Evolutionary conservation across 2,888 invertebrate species (phyloP), one percentile per base, ranked within the genome.

Genomic region (Drosophila atripex): DNA sequence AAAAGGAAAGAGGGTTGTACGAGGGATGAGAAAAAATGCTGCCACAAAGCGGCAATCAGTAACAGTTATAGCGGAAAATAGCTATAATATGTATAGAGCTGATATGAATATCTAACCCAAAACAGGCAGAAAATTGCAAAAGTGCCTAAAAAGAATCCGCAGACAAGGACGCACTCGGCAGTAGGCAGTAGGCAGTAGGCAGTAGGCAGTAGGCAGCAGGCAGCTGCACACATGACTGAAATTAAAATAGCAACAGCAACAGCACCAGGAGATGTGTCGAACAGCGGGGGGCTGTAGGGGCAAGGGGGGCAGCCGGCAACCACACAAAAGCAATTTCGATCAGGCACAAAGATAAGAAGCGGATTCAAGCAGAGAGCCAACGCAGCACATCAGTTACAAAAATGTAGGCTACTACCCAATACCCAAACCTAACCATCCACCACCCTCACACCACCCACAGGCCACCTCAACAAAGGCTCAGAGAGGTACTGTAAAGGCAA

Each of bases 261-360:
- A 49, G 32, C 43, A 18, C 14, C n/a, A 54, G 14, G 49, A 61
- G 38, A 16, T 49, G 73, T 55, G 65, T 57, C 69, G n/a, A 80
- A 66, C 70, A 78, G 60, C 56, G 45, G n/a, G 35, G 32, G 14
- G 47, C 43, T 38, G 32, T 21, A 25, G 16, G 49, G 6, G 41
- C 16, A 43, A 66, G 21, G n/a, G 28, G 47, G 63, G 60, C 59
- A 43, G 59, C 54, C 54, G 71, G 77, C 70, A 88, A 88, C 86
- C 86, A 78, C 69, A 73, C 89, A 89, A 88, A 88, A 88, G 85
- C 89, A 85, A 85, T 85, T 85, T 85, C 88, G 89, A 85, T 85
- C 88, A 88, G 80, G 69, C 84, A 54, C 65, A 71, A 57, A 88
- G 89, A 88, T 85, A 82, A 78, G 51, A 47, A 76, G 57, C 60